Conservation (phyloP, 30 jellyfish, hydroid and myxozoan species). For the Pelagia noctiluca region DNA sequence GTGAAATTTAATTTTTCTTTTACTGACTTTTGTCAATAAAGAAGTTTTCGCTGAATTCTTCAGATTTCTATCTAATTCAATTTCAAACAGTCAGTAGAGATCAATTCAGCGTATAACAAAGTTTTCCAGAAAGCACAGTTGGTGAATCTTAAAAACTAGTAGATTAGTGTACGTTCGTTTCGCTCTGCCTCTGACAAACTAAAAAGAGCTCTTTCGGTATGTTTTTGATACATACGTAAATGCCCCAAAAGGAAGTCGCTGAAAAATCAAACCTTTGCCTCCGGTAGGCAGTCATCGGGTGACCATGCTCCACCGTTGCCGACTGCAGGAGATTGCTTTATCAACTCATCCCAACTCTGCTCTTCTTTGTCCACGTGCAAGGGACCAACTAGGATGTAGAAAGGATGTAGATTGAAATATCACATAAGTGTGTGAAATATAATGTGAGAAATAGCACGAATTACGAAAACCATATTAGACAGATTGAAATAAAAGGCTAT, state of each 20-base stretch:
- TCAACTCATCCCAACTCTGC: conserved; percentile 22
- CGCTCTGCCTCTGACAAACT: background rate
- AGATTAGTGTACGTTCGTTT: background rate
- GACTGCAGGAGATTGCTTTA: conserved; percentile 24
- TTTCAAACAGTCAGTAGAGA: too few relatives aligned
- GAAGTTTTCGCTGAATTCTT: too few relatives aligned
- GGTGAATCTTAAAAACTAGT: background rate
- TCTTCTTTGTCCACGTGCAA: conserved; percentile 23
- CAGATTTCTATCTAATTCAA: too few relatives aligned
- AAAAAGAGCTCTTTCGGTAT: background rate
- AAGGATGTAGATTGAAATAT: too few relatives aligned
- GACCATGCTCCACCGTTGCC: conserved; percentile 39
- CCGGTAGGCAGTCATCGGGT: conserved; percentile 54
- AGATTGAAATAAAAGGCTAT: too few relatives aligned
- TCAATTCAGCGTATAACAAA: too few relatives aligned
- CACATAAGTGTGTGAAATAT: too few relatives aligned
- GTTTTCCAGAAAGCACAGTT: background rate
- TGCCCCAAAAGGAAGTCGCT: background rate
- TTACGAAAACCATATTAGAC: too few relatives aligned
- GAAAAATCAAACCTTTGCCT: conserved; percentile 18
- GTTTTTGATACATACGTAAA: background rate
- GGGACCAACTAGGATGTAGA: conserved; percentile 72
- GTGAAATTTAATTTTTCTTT: too few relatives aligned
- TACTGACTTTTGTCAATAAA: too few relatives aligned
- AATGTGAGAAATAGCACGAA: too few relatives aligned